Evolutionary conservation across 2,113 vertebrate species (phyloP).

Genomic region (Pollachius pollachius): DNA sequence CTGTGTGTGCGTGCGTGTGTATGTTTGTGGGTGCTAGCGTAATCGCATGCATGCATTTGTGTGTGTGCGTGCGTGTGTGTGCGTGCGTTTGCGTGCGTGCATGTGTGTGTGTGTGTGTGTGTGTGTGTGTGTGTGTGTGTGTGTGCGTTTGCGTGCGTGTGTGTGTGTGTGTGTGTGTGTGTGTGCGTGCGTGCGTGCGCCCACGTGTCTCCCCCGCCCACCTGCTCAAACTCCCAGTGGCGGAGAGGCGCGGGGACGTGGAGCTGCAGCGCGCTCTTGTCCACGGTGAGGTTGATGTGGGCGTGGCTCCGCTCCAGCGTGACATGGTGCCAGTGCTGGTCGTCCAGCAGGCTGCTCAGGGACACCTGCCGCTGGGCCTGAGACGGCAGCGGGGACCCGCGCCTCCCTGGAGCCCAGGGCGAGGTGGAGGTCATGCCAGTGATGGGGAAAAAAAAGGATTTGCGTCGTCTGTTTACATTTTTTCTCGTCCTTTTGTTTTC

Average conservation of each 20-base stretch:
- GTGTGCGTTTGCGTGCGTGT: not conserved
- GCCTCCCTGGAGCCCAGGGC: too few relatives aligned
- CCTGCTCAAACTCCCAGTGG: conserved; percentile 81
- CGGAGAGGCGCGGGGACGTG: conserved; percentile 74
- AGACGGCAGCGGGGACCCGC: too few relatives aligned
- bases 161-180: not conserved
- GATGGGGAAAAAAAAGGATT: too few relatives aligned
- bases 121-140: too few relatives aligned
- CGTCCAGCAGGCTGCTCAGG: conserved; percentile 84
- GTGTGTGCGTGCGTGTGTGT: not conserved
- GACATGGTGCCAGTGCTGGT: conserved; percentile 86
- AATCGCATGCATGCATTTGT: not conserved
- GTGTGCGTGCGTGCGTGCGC: not conserved
- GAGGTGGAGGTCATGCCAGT: too few relatives aligned
- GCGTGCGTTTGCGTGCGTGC: too few relatives aligned
- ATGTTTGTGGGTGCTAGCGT: too few relatives aligned
- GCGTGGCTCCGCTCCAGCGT: conserved; percentile 75
- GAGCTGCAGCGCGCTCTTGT: conserved; percentile 77
- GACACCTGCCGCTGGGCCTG: conserved; percentile 41
- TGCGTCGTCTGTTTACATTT: too few relatives aligned
- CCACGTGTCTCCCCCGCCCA: conserved; percentile 30
- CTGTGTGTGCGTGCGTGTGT: not conserved
- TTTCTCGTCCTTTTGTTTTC: too few relatives aligned
- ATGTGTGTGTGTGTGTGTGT: not conserved
- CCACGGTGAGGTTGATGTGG: conserved; percentile 85